A percentile compares a stretch with the other conserved stretches of the same genome.
Evolutionary conservation across 2,113 vertebrate species (phyloP).

Genomic region (Chionomys nivalis): DNA sequence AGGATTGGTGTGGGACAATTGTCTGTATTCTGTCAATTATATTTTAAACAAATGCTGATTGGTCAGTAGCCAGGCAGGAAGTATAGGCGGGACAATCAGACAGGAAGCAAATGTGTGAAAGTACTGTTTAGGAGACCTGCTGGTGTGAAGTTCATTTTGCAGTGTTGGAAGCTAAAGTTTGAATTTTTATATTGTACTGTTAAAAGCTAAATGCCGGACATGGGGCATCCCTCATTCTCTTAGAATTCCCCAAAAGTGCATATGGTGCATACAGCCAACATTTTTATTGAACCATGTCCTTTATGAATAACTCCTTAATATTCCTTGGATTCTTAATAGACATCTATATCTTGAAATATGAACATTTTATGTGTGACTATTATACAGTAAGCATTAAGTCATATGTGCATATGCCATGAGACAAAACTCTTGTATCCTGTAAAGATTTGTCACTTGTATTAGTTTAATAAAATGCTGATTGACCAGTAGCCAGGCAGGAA

Average conservation of each 20-base stretch:
- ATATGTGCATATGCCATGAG: neutral
- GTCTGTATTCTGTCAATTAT: too few relatives aligned
- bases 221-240: neutral
- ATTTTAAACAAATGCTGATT: too few relatives aligned
- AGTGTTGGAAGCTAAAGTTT: neutral
- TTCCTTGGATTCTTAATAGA: neutral
- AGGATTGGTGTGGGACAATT: neutral
- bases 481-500: too few relatives aligned
- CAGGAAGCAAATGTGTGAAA: neutral
- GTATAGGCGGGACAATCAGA: too few relatives aligned
- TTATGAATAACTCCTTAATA: neutral
- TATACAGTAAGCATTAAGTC: neutral
- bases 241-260: neutral
- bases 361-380: neutral
- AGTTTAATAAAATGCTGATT: too few relatives aligned
- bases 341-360: neutral
- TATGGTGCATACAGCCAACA: neutral
- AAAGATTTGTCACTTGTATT: too few relatives aligned
- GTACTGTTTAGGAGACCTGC: neutral
- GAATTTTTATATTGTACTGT: neutral
- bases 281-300: neutral
- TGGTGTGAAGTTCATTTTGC: neutral
- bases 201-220: neutral
- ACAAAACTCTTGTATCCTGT: too few relatives aligned
- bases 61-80: too few relatives aligned